Base-by-base conservation (phyloP, 2,888 invertebrate genomes). In the Doris montereyensis region DNA sequence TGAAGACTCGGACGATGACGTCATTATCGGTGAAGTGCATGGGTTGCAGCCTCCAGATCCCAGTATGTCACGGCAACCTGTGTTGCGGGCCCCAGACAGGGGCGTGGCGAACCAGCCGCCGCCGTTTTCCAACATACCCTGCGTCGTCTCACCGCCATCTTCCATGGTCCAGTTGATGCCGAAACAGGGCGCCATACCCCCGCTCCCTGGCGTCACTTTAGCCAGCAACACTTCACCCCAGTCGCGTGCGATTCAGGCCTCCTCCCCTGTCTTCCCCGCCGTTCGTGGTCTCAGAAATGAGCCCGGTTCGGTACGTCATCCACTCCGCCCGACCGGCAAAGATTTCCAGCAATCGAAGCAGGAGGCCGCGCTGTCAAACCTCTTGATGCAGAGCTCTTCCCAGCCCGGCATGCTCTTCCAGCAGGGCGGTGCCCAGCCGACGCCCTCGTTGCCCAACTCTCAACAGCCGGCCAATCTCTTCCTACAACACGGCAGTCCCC, bases 1-100 rank as follows among this genome's bases (percentile, higher is more conserved):
- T 35, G 79, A 79, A 28, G 79, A 79, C 1, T 75, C 76, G 17
- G 76, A 79, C 58, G 77, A 77, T 62, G 79, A 79, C 72, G 79
- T 79, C 2, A 70, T 79, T 65, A 71, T 79, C 21, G 71, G 76
- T 21, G 75, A 79, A 71, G 79, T 76, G 28, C 58, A 70, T 30
- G 79, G 79, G 0, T 26, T 79, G 30, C 79, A 76, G 34, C 32
- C 79, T 1, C 76, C 76, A 26, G 74, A 78, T 13, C 52, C 52
- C 52, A 41, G 17, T 41, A 41, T 10, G 52, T 10, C 52, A n/a
- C n/a, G n/a, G n/a, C n/a, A n/a, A n/a, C n/a, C n/a, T n/a, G n/a
- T n/a, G n/a, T n/a, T n/a, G n/a, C n/a, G n/a, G n/a, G n/a, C n/a
- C n/a, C n/a, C n/a, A n/a, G n/a, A n/a, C n/a, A n/a, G n/a, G n/a